Base-by-base conservation (phyloP, 2,888 invertebrate genomes). In the Euclidia mi region DNA sequence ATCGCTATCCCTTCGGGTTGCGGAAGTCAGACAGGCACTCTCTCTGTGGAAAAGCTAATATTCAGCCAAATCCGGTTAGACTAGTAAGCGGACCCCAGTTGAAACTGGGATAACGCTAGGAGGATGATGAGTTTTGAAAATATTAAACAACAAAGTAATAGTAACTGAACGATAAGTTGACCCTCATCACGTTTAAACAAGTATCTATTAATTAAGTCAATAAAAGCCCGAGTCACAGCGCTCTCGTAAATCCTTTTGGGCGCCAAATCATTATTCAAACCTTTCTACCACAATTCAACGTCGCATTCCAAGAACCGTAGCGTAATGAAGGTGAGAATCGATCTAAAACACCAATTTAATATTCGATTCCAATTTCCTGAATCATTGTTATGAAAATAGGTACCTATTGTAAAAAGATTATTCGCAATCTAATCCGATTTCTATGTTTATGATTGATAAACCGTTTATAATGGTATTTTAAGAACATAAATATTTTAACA, bases 311-410 rank as follows among this genome's bases (percentile, higher is more conserved):
- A 44, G 44, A 60, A 52, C 55, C 45, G 52, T 59, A 55, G 38
- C n/a, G 44, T 46, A 58, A 50, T 56, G 32, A 49, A 62, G 55
- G 44, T 58, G 47, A 40, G 34, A 55, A 55, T 44, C 47, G 51
- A 14, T 43, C 41, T 57, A 44, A 40, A 56, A 67, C 14, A 3
- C 4, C 11, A 2, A 4, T 65, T 67, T 49, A 51, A 65, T 64
- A 53, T 67, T 65, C 52, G 53, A 65, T 50, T 65, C 29, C 55
- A 61, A 71, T 71, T 67, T 61, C 60, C 58, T 53, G 40, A 28
- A 40, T 60, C 50, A 46, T 41, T 60, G 41, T 43, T 56, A 69
- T 55, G n/a, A n/a, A n/a, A n/a, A n/a, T n/a, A n/a, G n/a, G 20
- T 25, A 25, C 20, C 49, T 50, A 42, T 59, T 35, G 46, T 28